Conservation (phyloP, 1,140 invertebrate genomes). For the Bombus superbus region DNA sequence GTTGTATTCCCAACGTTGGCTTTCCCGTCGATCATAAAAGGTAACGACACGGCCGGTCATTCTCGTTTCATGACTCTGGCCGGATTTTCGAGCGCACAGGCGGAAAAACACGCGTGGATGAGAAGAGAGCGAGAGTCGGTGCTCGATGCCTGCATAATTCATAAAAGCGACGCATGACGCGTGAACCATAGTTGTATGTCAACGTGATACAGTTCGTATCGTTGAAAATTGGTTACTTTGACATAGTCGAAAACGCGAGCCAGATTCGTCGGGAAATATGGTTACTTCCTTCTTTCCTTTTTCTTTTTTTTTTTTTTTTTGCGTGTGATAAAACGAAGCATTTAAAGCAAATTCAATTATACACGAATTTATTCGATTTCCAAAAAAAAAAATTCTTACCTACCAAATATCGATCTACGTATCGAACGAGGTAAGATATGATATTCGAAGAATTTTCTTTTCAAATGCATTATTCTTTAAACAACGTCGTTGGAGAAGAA, state of each 20-base stretch:
- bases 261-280: neutral
- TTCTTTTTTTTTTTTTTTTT: neutral
- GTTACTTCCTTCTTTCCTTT: neutral
- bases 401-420: no score
- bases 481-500: no score
- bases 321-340: neutral
- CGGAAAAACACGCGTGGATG: neutral
- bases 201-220: no score
- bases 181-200: neutral
- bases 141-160: conserved; percentile 6
- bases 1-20: neutral
- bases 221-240: neutral
- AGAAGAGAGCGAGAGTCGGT: neutral
- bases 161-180: neutral
- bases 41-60: conserved; percentile 29
- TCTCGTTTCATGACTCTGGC: conserved; percentile 24
- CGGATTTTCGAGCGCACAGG: conserved; percentile 2
- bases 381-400: no score
- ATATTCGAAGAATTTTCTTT: no score
- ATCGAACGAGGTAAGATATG: no score
- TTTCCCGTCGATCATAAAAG: conserved; percentile 22
- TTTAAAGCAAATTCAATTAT: no score
- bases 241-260: neutral
- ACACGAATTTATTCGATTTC: no score
- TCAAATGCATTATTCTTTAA: no score